phyloP scores from a whole-genome alignment of 2,797 vertebrate species.

The Odontamblyopus lacepedii region DNA sequence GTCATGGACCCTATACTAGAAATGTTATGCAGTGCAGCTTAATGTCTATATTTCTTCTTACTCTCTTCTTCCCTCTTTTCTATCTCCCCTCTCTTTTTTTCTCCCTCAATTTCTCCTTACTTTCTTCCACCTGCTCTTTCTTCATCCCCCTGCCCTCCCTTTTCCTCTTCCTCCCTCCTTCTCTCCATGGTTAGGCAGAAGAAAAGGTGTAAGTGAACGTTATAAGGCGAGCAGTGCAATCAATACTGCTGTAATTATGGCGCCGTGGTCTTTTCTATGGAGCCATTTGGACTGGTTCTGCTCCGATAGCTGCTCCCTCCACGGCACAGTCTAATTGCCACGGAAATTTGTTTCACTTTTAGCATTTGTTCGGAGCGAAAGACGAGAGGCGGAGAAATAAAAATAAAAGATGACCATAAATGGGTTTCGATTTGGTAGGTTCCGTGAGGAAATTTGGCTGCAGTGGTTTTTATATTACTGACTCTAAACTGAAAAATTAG shows the following conservation, averaged over 20 bases:
- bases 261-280: slow-evolving; percentile 69
- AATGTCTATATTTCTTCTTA: too few relatives aligned
- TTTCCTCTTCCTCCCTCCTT: neutral
- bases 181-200: slow-evolving; percentile 48
- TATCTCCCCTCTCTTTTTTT: too few relatives aligned
- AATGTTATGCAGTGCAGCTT: too few relatives aligned
- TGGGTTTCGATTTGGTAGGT: neutral
- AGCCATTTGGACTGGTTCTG: slow-evolving; percentile 74
- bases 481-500: neutral
- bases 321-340: slow-evolving; percentile 62
- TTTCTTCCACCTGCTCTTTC: too few relatives aligned
- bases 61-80: too few relatives aligned
- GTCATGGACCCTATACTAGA: too few relatives aligned
- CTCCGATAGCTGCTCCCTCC: slow-evolving; percentile 45
- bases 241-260: slow-evolving; percentile 77
- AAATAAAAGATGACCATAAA: neutral
- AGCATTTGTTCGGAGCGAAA: slow-evolving; percentile 57
- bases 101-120: too few relatives aligned
- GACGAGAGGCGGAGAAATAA: slow-evolving; percentile 5
- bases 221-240: slow-evolving; percentile 66
- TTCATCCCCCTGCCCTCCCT: neutral
- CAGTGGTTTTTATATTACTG: neutral
- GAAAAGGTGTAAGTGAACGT: slow-evolving; percentile 59
- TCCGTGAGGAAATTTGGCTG: neutral
- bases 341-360: slow-evolving; percentile 72